Base-by-base conservation (phyloP, 1,140 invertebrate genomes). In the Trichonephila clavata region DNA sequence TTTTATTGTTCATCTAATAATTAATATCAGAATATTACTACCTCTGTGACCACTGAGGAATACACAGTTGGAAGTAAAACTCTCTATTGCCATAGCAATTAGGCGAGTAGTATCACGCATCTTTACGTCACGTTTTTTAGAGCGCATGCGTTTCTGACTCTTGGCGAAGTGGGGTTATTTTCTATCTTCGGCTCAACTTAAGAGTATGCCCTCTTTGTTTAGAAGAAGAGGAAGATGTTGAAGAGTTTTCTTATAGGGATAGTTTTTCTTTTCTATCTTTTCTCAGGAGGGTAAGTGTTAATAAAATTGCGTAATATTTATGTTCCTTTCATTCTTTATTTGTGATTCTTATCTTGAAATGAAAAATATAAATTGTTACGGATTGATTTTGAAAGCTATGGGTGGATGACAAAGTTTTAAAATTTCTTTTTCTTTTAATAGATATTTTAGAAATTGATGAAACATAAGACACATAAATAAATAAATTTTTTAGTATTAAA, bases 181-280 rank as follows among this genome's bases (percentile, higher is more conserved):
- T 93, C 86, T 93, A 88, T 93, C 86, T 93, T 93, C 91, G 27
- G 92, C 61, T 59, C 86, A 93, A 87, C 91, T 86, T 93, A 50
- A 68, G 61, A 86, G 39, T 80, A 93, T 88, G 65, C 39, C 60
- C 71, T 60, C 92, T 27, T 60, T 65, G 63, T 50, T 60, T 43
- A 81, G 90, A 43, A 93, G 39, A 24, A 87, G 65, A 50, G n/a
- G 27, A 93, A 93, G 86, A 93, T 93, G 92, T 93, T 39, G 92
- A 88, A 87, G 87, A 93, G 68, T 93, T 93, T 93, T 61, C 57
- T 88, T 16, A 80, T 27, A 1, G 57, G 92, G 63, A 87, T 93
- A 81, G 81, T 93, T 80, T 87, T 93, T 88, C 86, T 93, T 77
- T 61, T 50, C 6, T 43, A 60, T 57, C 61, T 87, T 61, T 80